Evolutionary conservation across 2,113 vertebrate species (phyloP), one percentile per base, ranked within the genome.

Genomic region (Laterallus jamaicensis): DNA sequence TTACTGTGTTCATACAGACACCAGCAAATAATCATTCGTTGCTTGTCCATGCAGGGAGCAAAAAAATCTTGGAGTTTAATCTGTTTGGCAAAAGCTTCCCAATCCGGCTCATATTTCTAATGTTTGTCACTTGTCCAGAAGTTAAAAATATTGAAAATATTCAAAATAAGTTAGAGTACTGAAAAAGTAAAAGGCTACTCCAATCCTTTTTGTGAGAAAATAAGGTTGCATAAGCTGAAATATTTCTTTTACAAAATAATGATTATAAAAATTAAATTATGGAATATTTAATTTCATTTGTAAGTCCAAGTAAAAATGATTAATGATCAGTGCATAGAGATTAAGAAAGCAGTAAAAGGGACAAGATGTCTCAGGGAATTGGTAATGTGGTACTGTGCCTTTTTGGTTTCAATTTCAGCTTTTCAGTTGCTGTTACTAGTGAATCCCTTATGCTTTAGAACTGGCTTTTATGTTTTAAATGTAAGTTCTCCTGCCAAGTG

Each of bases 401-500:
- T 93, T 88, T 97, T 68, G 47, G 85, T 96, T 97, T 95, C 93
- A 93, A 93, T 96, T 94, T 96, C 85, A 92, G 76, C 90, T 81
- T 95, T 92, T 85, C 91, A 79, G 74, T 89, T 92, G 88, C 90
- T 86, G 82, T 95, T 93, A 83, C 86, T 62, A 92, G 95, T 83
- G 95, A 96, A 96, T 92, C 80, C 90, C 76, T 93, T 42, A 90
- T 82, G 93, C 88, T 90, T 90, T 92, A 75, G 86, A 93, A 90
- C 79, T 29, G 32, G 39, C 76, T 97, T 97, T 96, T 86, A 96
- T 95, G 83, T 93, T 93, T 84, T 71, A 82, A 93, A 93, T 69
- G 62, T 91, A 93, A 94, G 93, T 96, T 93, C 92, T 91, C 37
- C 47, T 96, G 95, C 95, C 96, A 97, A 96, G 56, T 96, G 94